These are phyloP conservation scores for Athrips mouffetella DNA, from an alignment of 2,888 invertebrate species.

Conservation along the genomic window DNA sequence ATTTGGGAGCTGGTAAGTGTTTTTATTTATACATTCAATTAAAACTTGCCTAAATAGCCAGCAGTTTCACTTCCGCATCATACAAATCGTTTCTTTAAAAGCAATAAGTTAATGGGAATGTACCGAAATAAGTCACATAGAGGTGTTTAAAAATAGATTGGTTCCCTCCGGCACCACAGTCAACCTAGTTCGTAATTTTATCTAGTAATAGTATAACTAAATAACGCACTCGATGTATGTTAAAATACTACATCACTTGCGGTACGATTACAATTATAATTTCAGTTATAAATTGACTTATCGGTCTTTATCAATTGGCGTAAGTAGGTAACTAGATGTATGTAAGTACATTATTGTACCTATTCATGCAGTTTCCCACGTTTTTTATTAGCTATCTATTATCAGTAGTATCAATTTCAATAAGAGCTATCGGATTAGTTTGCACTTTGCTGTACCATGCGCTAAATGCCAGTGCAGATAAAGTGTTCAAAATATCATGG, in stretches of 20 bases:
- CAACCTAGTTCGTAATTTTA: constrained; percentile 23
- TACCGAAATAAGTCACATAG: constrained; percentile 62
- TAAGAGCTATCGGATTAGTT: no score
- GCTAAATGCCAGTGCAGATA: constrained; percentile 9
- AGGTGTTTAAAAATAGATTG: constrained; percentile 65
- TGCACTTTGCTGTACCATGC: no score
- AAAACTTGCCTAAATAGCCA: constrained; percentile 43
- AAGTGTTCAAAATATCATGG: constrained; percentile 5
- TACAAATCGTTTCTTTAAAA: constrained; percentile 16
- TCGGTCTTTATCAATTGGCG: neutral
- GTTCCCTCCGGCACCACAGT: constrained; percentile 44
- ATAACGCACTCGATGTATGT: neutral
- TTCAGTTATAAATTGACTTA: neutral
- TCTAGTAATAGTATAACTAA: neutral
- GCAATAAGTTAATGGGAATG: constrained; percentile 39
- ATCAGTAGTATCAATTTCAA: no score
- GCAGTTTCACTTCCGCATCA: neutral
- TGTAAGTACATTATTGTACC: neutral
- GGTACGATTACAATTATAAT: neutral
- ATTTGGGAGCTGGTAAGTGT: constrained; percentile 91
- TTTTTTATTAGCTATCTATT: neutral
- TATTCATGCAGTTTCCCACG: neutral
- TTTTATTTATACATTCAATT: constrained; percentile 40
- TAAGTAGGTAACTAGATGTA: neutral
- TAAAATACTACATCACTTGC: no score